Percentiles rank a stretch among this genome's conserved stretches.
phyloP scores from a whole-genome alignment of 2,888 invertebrate genomes.

The Cyaniris semiargus region DNA sequence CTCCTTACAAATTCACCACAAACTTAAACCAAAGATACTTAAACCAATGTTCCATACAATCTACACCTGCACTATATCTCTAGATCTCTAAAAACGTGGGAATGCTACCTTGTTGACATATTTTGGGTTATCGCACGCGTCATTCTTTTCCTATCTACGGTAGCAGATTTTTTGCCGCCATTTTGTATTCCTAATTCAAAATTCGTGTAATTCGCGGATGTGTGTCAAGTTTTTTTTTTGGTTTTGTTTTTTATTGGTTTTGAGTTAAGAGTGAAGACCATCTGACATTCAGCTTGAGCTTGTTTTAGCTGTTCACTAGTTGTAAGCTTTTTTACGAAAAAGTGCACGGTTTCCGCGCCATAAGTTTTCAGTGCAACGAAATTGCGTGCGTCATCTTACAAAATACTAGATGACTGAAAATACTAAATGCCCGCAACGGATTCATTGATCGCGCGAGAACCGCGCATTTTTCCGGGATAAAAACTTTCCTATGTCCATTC shows the following conservation, averaged over 20 bases:
- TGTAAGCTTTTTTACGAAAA: no score
- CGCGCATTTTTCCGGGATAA: no score
- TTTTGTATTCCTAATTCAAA: conserved; percentile 5
- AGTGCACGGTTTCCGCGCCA: no score
- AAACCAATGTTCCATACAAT: not conserved
- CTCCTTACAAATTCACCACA: no score
- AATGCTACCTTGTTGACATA: not conserved
- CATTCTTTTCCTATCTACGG: conserved; percentile 8
- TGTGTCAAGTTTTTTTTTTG: not conserved
- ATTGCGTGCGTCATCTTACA: no score
- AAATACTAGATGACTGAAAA: no score
- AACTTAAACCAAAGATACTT: not conserved
- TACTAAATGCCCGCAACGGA: no score
- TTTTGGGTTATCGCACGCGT: conserved; percentile 1
- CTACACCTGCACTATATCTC: not conserved
- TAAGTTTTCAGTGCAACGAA: no score
- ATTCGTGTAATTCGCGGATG: not conserved
- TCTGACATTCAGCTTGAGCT: not conserved
- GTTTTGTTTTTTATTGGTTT: no score
- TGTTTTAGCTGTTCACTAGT: no score
- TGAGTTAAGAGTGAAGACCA: not conserved
- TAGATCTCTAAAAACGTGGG: not conserved
- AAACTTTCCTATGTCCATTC: no score
- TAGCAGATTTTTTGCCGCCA: conserved; percentile 3
- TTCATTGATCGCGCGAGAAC: no score